Evolutionary conservation across 1,140 invertebrate species (phyloP).

Genomic region (Rhizoglyphus robini): DNA sequence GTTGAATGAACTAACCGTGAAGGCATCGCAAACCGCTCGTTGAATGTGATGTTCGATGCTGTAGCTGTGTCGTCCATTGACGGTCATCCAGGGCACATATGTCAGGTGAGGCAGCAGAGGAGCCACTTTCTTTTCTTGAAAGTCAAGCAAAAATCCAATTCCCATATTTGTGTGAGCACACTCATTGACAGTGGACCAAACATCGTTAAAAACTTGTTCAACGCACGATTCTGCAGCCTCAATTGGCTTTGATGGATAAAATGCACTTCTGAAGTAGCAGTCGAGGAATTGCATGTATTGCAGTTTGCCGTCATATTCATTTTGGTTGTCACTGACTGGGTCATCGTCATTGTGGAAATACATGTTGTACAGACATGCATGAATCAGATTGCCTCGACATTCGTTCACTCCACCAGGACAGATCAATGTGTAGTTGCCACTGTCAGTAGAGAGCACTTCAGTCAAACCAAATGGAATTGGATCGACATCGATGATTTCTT

Average conservation of each 20-base stretch:
- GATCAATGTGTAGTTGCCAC: neutral
- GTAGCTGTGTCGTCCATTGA: conserved; percentile 14
- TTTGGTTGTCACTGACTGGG: neutral
- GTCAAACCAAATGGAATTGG: conserved; percentile 16
- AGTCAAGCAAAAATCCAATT: neutral
- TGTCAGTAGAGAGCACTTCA: neutral
- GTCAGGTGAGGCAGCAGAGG: conserved; percentile 3
- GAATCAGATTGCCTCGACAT: conserved; percentile 9
- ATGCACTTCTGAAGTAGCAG: conserved; percentile 9
- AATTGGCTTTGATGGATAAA: neutral
- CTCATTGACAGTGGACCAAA: neutral
- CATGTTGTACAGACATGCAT: conserved; percentile 18
- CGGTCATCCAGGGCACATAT: conserved; percentile 21
- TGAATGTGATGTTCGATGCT: conserved; percentile 12
- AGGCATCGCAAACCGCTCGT: conserved; percentile 21
- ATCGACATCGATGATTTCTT: conserved; percentile 21
- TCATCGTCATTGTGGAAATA: conserved; percentile 22
- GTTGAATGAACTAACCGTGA: neutral
- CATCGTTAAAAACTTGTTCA: neutral
- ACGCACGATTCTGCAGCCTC: neutral
- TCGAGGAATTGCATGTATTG: conserved; percentile 13
- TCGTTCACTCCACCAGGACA: neutral
- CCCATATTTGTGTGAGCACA: conserved; percentile 1
- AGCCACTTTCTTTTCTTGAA: conserved; percentile 5
- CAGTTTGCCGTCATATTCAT: conserved; percentile 19